Base-by-base conservation (phyloP, 2,797 vertebrate species). In the Lutjanus argentimaculatus region DNA sequence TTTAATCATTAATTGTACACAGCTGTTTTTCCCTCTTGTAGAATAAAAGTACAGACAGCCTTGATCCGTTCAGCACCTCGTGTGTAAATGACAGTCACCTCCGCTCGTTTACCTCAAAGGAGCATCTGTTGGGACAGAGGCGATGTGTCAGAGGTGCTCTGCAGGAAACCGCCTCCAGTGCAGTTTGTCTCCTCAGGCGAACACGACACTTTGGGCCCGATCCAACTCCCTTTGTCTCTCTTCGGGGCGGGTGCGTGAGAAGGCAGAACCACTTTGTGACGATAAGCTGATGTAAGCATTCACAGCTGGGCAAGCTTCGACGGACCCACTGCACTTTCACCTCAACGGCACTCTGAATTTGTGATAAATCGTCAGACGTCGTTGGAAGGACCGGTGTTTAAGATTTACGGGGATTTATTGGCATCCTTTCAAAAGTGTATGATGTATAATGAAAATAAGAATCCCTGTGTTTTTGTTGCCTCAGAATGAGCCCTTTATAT, bases 41-140 rank as follows among this genome's bases (percentile, higher is more conserved):
- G 14, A 49, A 78, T 46, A 30, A 58, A 67, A 61, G 11, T 7
- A 25, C 48, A 51, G 36, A 61, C 51, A 55, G 9, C 22, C 48
- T 59, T 55, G 25, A 48, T 64, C 61, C 48, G 42, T 40, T 57
- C 49, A 45, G 4, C 62, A 43, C 22, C 25, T 57, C 52, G 63
- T 63, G 63, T 52, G 48, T 55, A 40, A 70, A 66, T 36, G 46
- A 78, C 58, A 79, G 45, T 76, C 67, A 52, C 68, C 42, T 73
- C 69, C 51, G 53, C 51, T 72, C 21, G 5, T 85, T 82, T 61
- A 68, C 53, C 72, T 88, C 57, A 72, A 72, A 77, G 59, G 43
- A 77, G 84, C 66, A 56, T 89, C 78, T 79, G 79, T 79, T 87
- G 61, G 45, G 80, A 80, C 80, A 65, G 76, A 49, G 51, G 17